Evolutionary conservation across 2,797 vertebrate genomes (phyloP).

Genomic region (Onychomys arenicola): DNA sequence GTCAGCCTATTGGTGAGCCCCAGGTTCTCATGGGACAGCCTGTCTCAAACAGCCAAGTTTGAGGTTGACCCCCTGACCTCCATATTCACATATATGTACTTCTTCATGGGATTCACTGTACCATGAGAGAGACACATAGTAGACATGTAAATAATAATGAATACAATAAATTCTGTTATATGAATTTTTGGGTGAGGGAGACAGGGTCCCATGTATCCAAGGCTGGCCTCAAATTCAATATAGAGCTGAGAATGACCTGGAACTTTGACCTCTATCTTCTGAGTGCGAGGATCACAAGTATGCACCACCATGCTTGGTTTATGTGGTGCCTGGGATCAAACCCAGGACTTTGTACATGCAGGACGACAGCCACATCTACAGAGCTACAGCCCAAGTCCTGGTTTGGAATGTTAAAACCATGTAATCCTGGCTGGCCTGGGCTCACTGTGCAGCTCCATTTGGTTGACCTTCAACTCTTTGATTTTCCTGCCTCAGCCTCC

Average conservation of each 20-base stretch:
- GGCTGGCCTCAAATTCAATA: neutral
- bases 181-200: neutral
- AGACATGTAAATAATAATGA: neutral
- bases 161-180: neutral
- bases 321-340: neutral
- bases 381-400: neutral
- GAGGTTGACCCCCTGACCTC: neutral
- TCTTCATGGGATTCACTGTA: too few relatives aligned
- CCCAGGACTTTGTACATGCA: neutral
- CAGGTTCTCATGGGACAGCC: neutral
- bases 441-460: neutral
- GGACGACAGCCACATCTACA: too few relatives aligned
- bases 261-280: neutral
- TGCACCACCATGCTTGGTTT: neutral
- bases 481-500: neutral
- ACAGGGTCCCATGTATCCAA: neutral
- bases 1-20: neutral
- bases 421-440: neutral
- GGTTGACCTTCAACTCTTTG: neutral
- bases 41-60: neutral
- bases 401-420: neutral
- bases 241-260: neutral
- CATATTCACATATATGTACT: neutral
- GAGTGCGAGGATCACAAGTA: neutral
- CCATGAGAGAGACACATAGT: neutral